These are phyloP conservation scores for Drosophila phalerata DNA, from an alignment of 2,888 invertebrate species.

Conservation along the genomic window DNA sequence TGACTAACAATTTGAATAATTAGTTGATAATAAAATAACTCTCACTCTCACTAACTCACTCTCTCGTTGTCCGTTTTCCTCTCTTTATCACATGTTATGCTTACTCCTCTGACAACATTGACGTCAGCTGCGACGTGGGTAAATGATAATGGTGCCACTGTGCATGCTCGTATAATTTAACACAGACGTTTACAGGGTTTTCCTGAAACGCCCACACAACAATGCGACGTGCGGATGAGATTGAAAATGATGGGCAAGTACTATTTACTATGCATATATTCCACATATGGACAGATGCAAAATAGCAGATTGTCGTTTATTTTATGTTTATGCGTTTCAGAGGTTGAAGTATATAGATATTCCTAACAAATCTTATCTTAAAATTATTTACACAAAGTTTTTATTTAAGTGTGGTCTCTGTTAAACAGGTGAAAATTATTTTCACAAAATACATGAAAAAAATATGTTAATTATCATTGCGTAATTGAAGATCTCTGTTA, in stretches of 20 bases:
- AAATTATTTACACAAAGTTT: too few species aligned
- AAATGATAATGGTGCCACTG: constrained; percentile 14
- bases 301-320: not conserved
- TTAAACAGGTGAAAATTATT: too few species aligned
- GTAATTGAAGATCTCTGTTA: too few species aligned
- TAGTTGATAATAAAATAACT: too few species aligned
- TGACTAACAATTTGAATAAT: too few species aligned
- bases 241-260: constrained; percentile 9
- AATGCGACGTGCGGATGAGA: constrained; percentile 10
- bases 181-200: constrained; percentile 1
- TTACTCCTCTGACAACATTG: constrained; percentile 1
- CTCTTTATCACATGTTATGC: not conserved
- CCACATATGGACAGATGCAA: constrained; percentile 13
- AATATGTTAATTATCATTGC: too few species aligned
- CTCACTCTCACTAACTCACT: too few species aligned
- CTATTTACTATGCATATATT: constrained; percentile 12
- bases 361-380: too few species aligned
- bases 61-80: too few species aligned
- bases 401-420: too few species aligned
- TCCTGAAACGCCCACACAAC: constrained; percentile 12
- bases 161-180: constrained; percentile 15
- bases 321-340: not conserved
- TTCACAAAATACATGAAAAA: too few species aligned
- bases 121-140: constrained; percentile 17
- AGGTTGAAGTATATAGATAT: too few species aligned